These are phyloP conservation scores for Cryptotermes secundus DNA, from an alignment of 1,140 invertebrate genomes.

Conservation along the genomic window DNA sequence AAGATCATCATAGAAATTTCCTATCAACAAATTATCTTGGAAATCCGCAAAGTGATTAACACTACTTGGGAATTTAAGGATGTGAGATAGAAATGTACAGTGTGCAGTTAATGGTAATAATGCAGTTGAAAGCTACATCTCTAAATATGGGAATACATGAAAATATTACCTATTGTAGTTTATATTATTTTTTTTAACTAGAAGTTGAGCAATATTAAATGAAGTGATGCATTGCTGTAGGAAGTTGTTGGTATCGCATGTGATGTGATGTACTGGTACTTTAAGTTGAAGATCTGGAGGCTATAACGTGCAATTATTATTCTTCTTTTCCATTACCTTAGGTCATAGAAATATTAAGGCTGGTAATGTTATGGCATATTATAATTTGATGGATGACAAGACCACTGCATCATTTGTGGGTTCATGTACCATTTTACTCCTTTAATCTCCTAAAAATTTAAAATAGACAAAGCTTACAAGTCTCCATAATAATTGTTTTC, in stretches of 20 bases:
- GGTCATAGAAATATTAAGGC: too few species aligned
- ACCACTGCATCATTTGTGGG: too few species aligned
- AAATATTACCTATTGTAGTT: neutral
- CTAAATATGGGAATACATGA: neutral
- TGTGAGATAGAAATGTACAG: too few species aligned
- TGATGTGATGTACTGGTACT: neutral
- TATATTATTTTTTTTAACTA: neutral
- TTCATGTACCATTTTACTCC: too few species aligned
- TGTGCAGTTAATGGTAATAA: too few species aligned
- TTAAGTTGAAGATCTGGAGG: neutral
- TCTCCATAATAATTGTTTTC: too few species aligned
- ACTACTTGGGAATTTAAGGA: neutral
- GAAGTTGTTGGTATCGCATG: neutral
- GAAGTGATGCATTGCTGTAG: neutral
- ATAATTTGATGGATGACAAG: too few species aligned
- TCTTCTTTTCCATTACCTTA: too few species aligned
- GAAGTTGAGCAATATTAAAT: neutral
- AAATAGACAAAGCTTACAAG: too few species aligned
- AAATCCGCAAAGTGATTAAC: neutral
- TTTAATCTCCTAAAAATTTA: too few species aligned
- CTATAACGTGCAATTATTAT: neutral
- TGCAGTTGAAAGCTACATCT: neutral
- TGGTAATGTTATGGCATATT: too few species aligned
- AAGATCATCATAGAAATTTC: neutral
- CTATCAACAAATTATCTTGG: neutral